phyloP scores from a whole-genome alignment of 2,113 vertebrate genomes.

The Elephantulus edwardii region DNA sequence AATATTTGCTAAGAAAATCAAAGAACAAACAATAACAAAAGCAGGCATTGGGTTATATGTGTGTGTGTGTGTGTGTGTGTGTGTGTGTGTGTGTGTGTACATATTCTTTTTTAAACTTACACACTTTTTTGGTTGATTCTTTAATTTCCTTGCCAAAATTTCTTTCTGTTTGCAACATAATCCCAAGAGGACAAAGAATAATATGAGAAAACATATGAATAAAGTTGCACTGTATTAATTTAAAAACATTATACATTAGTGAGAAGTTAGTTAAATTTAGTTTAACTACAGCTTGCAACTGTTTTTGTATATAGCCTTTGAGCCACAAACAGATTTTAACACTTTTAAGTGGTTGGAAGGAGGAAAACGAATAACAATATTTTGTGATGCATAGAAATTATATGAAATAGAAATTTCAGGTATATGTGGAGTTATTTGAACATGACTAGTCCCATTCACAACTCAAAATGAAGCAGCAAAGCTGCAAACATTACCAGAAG shows the following conservation, averaged over 20 bases:
- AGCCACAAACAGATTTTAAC: too few relatives aligned
- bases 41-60: too few relatives aligned
- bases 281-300: background rate
- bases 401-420: slow-evolving; percentile 51
- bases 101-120: background rate
- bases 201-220: slow-evolving; percentile 23
- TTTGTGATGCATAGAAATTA: background rate
- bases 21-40: background rate
- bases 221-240: background rate
- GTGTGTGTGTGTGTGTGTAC: too few relatives aligned
- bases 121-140: background rate
- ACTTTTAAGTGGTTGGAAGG: too few relatives aligned
- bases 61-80: too few relatives aligned
- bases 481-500: too few relatives aligned
- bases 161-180: slow-evolving; percentile 20
- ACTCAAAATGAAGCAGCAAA: too few relatives aligned
- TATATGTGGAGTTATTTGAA: too few relatives aligned
- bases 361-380: background rate
- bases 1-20: background rate
- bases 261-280: slow-evolving; percentile 22
- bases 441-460: too few relatives aligned
- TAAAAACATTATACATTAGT: background rate
- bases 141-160: background rate
- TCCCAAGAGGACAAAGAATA: background rate
- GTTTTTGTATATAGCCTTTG: too few relatives aligned